Base-by-base conservation (phyloP, 1,140 invertebrate genomes). In the Bombus picipes region DNA sequence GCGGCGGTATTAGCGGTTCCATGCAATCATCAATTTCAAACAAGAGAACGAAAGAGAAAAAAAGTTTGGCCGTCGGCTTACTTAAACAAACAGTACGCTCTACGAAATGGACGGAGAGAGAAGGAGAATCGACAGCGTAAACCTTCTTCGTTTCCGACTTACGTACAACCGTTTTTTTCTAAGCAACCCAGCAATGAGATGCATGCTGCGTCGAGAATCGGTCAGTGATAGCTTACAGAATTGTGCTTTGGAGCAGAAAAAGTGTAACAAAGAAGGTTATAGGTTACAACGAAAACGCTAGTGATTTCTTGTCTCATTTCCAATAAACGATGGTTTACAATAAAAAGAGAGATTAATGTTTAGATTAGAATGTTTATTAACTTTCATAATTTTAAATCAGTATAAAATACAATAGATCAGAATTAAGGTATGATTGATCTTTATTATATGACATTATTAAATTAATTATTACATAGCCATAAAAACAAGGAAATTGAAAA, bases 31-130 rank as follows among this genome's bases (percentile, higher is more conserved):
- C 89, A 90, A 90, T 90, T 90, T 80, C 78, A 87, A 88, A 84
- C 89, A 72, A 70, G 74, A 70, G 72, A 87, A 88, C 81, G 75
- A 68, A 74, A 84, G 79, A 83, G 83, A 81, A 87, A 90, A 89
- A 90, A 87, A 87, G 86, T 87, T 85, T 80, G 92, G 86, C 90
- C 89, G 85, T 81, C 80, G 86, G 92, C 92, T 93, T 92, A 92
- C 91, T 93, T 90, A 92, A 92, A 92, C 92, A 92, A 93, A 92
- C 92, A 93, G 88, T 82, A 62, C 74, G 75, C 85, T 89, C 90
- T 88, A 91, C 88, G 88, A 89, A 89, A 89, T 88, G 91, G 90
- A 92, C 89, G 89, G 37, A 86, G 87, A 89, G 90, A 86, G 77
- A 90, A 80, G 79, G 90, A 88, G 87, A 82, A 88, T 86, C 79